A percentile compares a stretch with the other conserved stretches of the same genome.
Conservation (phyloP, 2,888 invertebrate genomes). For the Trisateles emortualis region DNA sequence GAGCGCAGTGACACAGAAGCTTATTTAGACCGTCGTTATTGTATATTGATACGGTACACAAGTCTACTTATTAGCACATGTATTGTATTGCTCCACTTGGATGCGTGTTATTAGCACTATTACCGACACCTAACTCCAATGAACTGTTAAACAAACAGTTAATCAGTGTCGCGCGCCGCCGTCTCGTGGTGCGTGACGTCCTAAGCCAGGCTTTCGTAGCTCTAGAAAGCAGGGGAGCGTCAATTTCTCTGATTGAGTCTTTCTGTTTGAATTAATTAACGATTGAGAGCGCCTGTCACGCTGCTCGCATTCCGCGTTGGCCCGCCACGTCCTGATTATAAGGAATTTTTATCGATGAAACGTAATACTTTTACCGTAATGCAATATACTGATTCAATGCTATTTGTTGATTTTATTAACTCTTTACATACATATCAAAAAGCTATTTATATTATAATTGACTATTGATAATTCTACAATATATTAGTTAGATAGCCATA, state of each 20-base stretch:
- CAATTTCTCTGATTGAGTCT: constrained; percentile 84
- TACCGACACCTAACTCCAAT: constrained; percentile 57
- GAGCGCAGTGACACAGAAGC: constrained; percentile 5
- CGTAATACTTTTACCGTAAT: constrained; percentile 65
- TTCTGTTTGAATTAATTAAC: constrained; percentile 84
- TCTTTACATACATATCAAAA: too few relatives aligned
- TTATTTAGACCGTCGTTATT: constrained; percentile 6
- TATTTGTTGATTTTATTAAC: constrained; percentile 5
- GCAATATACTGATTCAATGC: constrained; percentile 6
- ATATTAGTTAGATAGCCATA: not conserved
- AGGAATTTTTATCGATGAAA: constrained; percentile 74
- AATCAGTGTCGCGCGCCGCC: constrained; percentile 55
- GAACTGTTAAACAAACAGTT: constrained; percentile 73
- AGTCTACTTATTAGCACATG: constrained; percentile 30
- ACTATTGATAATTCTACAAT: not conserved
- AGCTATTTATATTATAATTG: not conserved
- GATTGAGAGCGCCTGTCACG: constrained; percentile 82
- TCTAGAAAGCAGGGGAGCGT: constrained; percentile 82
- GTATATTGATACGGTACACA: constrained; percentile 21
- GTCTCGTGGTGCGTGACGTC: constrained; percentile 72
- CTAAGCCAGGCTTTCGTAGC: constrained; percentile 68
- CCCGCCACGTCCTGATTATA: constrained; percentile 73
- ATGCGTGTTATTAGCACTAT: constrained; percentile 55
- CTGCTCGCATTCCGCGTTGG: constrained; percentile 75
- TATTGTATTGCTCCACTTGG: constrained; percentile 27